Evolutionary conservation across 2,888 invertebrate genomes (phyloP), one percentile per base, ranked within the genome.

Genomic region (Apodemia mormo): DNA sequence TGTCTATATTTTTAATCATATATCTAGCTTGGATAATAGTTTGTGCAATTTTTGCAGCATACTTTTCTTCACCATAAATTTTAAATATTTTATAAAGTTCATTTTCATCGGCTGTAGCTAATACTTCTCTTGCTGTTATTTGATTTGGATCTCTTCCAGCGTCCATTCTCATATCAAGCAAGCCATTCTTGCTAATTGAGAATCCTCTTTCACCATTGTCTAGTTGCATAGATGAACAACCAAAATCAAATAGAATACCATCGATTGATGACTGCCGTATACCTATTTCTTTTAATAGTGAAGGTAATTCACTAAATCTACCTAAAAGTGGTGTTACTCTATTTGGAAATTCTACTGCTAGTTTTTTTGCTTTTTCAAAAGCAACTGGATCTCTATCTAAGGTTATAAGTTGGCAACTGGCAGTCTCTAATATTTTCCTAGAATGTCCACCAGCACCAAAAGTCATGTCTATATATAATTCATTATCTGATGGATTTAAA

Each of bases 81-180:
- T 97, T 97, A n/a, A 99, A 94, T 77, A 99, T 97, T 82, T 95
- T 95, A 67, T 94, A 95, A 9, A 99, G 92, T 84, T 97, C 97
- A 65, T 93, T 91, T 86, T 98, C 98, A 75, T 96, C 95, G 0
- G 96, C 95, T 68, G 95, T 94, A 10, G 97, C 96, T 67, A 99
- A 90, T 2, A 99, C 96, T 87, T 99, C 97, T 58, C 97, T 96
- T 3, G 98, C 99, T 49, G 97, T 97, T 8, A 97, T 96, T 79
- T 95, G 95, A 72, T 96, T 94, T 0, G 96, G 94, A 80, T 92
- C 95, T 79, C 96, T 92, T 8, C 94, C 91, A 0, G 96, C 95
- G 92, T 98, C 98, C 99, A 99, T 99, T 83, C 99, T 94, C 99
- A 99, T 99, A 81, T 99, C 99, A 69, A 99, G 92, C 4, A 97